phyloP scores from a whole-genome alignment of 2,888 invertebrate genomes.

The Tenthredo scrophulariae region DNA sequence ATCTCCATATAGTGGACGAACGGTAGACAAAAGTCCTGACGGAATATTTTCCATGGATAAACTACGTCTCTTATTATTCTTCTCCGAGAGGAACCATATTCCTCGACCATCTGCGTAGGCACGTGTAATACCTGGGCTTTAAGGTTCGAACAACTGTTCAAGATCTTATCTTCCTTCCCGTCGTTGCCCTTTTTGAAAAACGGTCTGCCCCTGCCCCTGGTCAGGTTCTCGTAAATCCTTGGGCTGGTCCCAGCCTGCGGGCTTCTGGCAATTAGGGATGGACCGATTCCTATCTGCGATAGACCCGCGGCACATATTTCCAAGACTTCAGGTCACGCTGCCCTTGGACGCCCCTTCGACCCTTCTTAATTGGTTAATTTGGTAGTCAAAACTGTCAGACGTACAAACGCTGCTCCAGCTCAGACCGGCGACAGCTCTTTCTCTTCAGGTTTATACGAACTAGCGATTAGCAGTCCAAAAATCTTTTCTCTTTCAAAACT shows the following conservation, averaged over 20 bases:
- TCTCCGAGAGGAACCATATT: neutral
- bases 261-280: constrained; percentile 50
- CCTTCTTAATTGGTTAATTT: constrained; percentile 51
- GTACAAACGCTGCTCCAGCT: neutral
- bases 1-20: neutral
- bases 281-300: constrained; percentile 45
- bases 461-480: too few species aligned
- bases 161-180: constrained; percentile 18
- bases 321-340: constrained; percentile 38
- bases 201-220: constrained; percentile 28
- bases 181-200: constrained; percentile 36
- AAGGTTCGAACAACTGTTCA: constrained; percentile 36
- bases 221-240: constrained; percentile 40
- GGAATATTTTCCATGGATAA: neutral
- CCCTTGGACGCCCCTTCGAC: constrained; percentile 36
- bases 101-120: constrained; percentile 34
- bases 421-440: constrained; percentile 19
- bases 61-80: neutral
- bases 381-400: constrained; percentile 41
- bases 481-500: too few species aligned
- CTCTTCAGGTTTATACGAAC: neutral
- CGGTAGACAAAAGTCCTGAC: neutral
- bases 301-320: constrained; percentile 24
- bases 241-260: constrained; percentile 3
- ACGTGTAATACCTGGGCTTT: neutral